Percentiles rank a stretch among this genome's conserved stretches.
Conservation (phyloP, 2,888 invertebrate species). For the Octonoba sinensis region DNA sequence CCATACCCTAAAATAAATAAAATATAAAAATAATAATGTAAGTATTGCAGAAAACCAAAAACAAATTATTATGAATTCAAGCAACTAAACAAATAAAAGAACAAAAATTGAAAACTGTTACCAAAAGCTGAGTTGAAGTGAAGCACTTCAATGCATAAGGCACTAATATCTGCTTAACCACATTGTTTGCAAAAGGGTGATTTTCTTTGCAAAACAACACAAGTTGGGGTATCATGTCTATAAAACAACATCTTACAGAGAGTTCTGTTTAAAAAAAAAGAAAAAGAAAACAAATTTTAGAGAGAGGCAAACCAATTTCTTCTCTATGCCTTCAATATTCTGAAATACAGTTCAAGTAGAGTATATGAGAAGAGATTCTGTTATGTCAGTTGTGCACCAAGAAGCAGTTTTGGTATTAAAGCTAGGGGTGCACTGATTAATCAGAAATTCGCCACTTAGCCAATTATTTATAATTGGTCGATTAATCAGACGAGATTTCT, state of each 20-base stretch:
- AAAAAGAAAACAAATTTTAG: slow-evolving; percentile 10
- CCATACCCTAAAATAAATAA: no score
- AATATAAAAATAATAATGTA: no score
- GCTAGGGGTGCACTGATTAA: no score
- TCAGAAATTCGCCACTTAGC: no score
- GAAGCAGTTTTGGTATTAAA: no score
- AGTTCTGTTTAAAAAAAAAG: slow-evolving; percentile 73
- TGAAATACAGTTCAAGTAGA: no score
- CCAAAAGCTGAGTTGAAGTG: slow-evolving; percentile 69
- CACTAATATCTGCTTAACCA: slow-evolving; percentile 76
- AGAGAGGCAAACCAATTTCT: not conserved
- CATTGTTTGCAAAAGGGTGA: slow-evolving; percentile 71
- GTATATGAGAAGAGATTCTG: no score
- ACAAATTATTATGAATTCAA: not conserved
- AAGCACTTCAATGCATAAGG: slow-evolving; percentile 78
- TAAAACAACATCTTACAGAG: slow-evolving; percentile 76
- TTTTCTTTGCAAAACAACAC: slow-evolving; percentile 77
- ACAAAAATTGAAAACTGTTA: not conserved
- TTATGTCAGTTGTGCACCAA: no score
- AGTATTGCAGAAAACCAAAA: not conserved
- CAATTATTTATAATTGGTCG: no score
- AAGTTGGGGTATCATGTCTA: slow-evolving; percentile 79
- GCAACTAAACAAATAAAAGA: not conserved
- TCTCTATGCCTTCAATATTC: no score
- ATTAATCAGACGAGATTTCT: no score